phyloP scores from a whole-genome alignment of 2,113 vertebrate genomes.

The Petroica traversi region DNA sequence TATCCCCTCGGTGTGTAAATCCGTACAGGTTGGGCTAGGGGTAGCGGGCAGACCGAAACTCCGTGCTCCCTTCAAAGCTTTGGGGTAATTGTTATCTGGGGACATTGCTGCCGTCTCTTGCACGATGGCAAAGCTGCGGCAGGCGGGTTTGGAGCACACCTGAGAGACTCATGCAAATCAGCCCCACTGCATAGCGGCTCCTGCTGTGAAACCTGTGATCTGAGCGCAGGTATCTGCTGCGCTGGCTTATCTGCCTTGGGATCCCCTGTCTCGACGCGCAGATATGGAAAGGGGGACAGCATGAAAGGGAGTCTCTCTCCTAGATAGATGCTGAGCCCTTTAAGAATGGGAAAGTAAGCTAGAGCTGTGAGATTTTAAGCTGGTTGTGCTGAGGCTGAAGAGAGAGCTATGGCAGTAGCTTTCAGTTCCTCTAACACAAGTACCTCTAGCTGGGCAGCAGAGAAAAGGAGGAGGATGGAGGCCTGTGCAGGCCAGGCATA shows the following conservation, averaged over 20 bases:
- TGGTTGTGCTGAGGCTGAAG: neutral
- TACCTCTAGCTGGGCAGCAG: neutral
- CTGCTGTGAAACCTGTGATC: conserved; percentile 21
- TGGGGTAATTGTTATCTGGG: neutral
- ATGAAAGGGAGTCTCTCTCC: neutral
- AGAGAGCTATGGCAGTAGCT: neutral
- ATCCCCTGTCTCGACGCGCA: neutral
- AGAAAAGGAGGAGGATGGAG: neutral
- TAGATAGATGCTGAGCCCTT: neutral
- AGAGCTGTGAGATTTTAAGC: neutral
- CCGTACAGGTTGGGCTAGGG: neutral
- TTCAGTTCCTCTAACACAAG: neutral
- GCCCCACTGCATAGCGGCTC: neutral
- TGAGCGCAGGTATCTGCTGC: neutral
- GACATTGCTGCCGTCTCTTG: neutral
- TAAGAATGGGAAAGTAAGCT: conserved; percentile 22
- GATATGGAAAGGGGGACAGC: neutral
- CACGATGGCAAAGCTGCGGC: neutral
- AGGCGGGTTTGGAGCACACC: neutral
- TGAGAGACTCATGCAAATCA: conserved; percentile 8
- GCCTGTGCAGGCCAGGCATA: neutral
- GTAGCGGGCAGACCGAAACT: neutral
- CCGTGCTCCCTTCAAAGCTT: neutral
- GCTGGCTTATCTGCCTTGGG: neutral
- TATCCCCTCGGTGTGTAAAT: neutral